Evolutionary conservation across 2,888 invertebrate species (phyloP), one percentile per base, ranked within the genome.

Genomic region (Lithophane leautieri): DNA sequence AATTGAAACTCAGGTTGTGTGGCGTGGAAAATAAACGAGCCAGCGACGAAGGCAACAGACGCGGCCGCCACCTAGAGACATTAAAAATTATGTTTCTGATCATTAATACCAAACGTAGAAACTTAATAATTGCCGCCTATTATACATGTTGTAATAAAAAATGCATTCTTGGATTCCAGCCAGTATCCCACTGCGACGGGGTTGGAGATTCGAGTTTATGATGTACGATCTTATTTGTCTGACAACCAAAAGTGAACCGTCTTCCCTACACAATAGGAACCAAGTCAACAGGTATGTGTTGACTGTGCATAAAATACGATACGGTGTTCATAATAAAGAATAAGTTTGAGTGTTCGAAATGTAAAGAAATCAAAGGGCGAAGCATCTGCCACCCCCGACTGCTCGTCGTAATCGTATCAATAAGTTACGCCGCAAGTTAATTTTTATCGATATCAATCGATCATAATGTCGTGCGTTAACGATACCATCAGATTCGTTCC

Each of bases 61-160:
- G 80, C 34, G 54, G 76, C 86, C 76, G 88, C 91, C 90, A 91
- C 89, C 89, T 83, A 89, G 82, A 88, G 82, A 91, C 87, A 93
- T 93, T 91, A 94, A 93, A 92, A 93, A 93, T 91, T 91, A 92
- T 91, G 89, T 91, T 90, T 89, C 89, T 84, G 91, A 91, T 94
- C 94, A 94, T 95, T 94, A 95, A 93, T 94, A 93, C 90, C 90
- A 93, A 93, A 93, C 89, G 91, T 91, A 92, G 92, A 94, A 93
- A 94, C 92, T 94, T 94, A 91, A 94, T 95, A 94, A 94, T 94
- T 92, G 93, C 90, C 89, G 91, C 85, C 89, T 89, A 92, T 93
- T 93, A 92, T 93, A 93, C 72, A 93, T 91, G 90, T 87, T 90
- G 90, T 90, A 91, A 92, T 93, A 94, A 94, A 95, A 94, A 94